A percentile compares a stretch with the other conserved stretches of the same genome.
These are phyloP conservation scores for Lasioglossum albipes DNA, from an alignment of 1,140 invertebrate species.

Conservation along the genomic window DNA sequence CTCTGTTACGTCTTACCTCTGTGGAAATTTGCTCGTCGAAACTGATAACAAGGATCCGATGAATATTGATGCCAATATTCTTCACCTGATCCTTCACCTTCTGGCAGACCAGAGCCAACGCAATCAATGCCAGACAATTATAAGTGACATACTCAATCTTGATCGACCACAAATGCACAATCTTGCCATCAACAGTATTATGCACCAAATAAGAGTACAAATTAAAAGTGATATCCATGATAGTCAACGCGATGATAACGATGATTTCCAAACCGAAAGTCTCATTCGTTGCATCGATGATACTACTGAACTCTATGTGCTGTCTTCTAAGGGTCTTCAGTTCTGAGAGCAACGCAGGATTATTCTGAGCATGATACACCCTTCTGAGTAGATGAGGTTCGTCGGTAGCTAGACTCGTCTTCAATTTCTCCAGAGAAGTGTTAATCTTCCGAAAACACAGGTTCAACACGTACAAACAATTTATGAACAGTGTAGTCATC, in stretches of 20 bases:
- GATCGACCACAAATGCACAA: slow-evolving; percentile 56
- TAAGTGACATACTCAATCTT: slow-evolving; percentile 54
- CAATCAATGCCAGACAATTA: slow-evolving; percentile 59
- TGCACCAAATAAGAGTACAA: slow-evolving; percentile 66
- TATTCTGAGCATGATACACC: slow-evolving; percentile 67
- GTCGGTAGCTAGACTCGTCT: slow-evolving; percentile 52
- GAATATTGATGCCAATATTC: slow-evolving; percentile 59
- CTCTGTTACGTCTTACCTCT: slow-evolving; percentile 58
- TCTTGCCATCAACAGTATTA: slow-evolving; percentile 3
- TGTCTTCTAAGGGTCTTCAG: slow-evolving; percentile 63
- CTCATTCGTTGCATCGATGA: slow-evolving; percentile 61
- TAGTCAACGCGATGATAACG: slow-evolving; percentile 55
- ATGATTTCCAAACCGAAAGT: slow-evolving; percentile 65
- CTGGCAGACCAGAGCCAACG: slow-evolving; percentile 62
- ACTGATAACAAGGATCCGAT: slow-evolving; percentile 65
- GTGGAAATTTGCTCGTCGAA: slow-evolving; percentile 65
- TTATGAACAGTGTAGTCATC: slow-evolving; percentile 64
- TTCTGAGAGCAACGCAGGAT: slow-evolving; percentile 65
- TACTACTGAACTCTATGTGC: slow-evolving; percentile 58
- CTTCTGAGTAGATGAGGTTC: slow-evolving; percentile 68
- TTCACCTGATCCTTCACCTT: slow-evolving; percentile 60
- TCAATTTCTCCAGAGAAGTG: slow-evolving; percentile 55
- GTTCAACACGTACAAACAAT: slow-evolving; percentile 62
- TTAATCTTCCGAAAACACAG: slow-evolving; percentile 67
- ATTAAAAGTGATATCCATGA: slow-evolving; percentile 70